These are phyloP conservation scores for Lethenteron reissneri DNA, from an alignment of 2,113 vertebrate genomes.

Conservation along the genomic window DNA sequence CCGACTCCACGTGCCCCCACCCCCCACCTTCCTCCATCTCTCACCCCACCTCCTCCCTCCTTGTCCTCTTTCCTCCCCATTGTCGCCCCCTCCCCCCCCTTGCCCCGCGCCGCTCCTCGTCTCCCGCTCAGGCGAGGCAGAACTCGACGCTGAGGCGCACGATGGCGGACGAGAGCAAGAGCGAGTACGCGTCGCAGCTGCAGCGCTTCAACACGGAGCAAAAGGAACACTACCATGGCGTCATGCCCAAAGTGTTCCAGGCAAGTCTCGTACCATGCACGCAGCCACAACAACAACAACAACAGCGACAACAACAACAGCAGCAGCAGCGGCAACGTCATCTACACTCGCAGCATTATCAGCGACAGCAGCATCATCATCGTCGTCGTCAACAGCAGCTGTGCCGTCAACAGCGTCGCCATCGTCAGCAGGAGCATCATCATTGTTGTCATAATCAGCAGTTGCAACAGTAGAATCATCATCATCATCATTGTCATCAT, in stretches of 20 bases:
- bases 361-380: too few relatives aligned
- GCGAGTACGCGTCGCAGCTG: constrained; percentile 85
- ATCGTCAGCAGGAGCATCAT: too few relatives aligned
- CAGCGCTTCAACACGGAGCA: constrained; percentile 86
- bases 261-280: constrained; percentile 23
- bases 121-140: constrained; percentile 46
- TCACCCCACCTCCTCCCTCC: accelerated
- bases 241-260: constrained; percentile 94
- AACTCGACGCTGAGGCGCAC: constrained; percentile 74
- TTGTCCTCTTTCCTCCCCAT: not conserved
- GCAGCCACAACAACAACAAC: too few relatives aligned
- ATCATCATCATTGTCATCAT: too few relatives aligned
- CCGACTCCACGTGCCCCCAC: not conserved
- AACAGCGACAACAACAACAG: too few relatives aligned
- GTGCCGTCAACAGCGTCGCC: too few relatives aligned
- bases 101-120: not conserved
- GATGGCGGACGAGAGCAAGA: constrained; percentile 90
- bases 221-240: constrained; percentile 78
- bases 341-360: too few relatives aligned
- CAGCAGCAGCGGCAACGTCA: too few relatives aligned
- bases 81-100: not conserved
- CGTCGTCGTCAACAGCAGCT: too few relatives aligned
- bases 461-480: too few relatives aligned
- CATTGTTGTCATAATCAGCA: too few relatives aligned
- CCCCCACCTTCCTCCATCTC: not conserved